These are phyloP conservation scores for Agelas oroides DNA, from an alignment of 37 sponge, comb jelly and placozoan species.

Conservation along the genomic window DNA sequence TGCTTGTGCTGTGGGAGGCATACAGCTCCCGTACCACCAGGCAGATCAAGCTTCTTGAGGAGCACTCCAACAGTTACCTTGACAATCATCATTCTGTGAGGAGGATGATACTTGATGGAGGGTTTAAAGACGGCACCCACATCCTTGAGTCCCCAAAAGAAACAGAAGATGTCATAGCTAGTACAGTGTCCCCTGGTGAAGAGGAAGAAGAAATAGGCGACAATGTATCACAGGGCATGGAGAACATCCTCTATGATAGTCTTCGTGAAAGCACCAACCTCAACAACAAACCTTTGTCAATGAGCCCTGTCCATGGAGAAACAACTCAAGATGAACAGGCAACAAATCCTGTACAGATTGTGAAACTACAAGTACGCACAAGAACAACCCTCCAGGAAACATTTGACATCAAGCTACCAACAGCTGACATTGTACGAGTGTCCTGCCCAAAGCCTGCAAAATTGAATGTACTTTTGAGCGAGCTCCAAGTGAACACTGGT, in stretches of 20 bases:
- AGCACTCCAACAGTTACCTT: slow-evolving; percentile 21
- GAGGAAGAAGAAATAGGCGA: no score
- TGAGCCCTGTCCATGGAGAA: no score
- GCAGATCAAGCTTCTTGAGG: slow-evolving; percentile 64
- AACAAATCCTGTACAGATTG: no score
- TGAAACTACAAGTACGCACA: no score
- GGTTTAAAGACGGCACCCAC: slow-evolving; percentile 56
- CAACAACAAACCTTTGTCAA: no score
- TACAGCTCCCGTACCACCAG: slow-evolving; percentile 47
- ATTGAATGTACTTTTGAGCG: slow-evolving; percentile 34
- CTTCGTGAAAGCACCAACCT: no score
- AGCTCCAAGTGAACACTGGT: slow-evolving; percentile 37
- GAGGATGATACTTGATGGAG: slow-evolving; percentile 31
- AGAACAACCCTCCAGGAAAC: not conserved
- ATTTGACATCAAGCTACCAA: not conserved
- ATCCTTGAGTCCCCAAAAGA: not conserved
- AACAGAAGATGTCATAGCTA: no score
- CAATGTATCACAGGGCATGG: no score
- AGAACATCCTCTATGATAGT: no score
- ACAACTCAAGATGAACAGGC: no score
- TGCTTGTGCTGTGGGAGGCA: slow-evolving; percentile 75
- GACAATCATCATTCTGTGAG: slow-evolving; percentile 45
- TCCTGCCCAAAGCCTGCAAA: slow-evolving; percentile 45
- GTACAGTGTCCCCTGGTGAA: no score
- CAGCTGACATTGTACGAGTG: slow-evolving; percentile 16